A percentile compares a stretch with the other conserved stretches of the same genome.
These are phyloP conservation scores for Malthinus flaveolus DNA, from an alignment of 2,888 invertebrate species.

Conservation along the genomic window DNA sequence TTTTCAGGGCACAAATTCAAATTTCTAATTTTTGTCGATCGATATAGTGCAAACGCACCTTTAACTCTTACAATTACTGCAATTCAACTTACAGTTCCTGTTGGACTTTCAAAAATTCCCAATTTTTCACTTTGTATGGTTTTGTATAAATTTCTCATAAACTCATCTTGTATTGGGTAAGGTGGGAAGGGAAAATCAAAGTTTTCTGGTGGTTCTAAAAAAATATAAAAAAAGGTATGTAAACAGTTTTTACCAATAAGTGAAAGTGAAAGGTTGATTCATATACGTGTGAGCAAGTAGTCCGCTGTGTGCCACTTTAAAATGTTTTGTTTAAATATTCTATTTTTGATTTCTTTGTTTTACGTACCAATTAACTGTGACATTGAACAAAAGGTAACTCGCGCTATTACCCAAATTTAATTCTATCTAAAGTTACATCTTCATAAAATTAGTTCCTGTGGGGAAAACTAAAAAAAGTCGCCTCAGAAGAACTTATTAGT, in stretches of 20 bases:
- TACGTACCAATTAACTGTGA: too few species aligned
- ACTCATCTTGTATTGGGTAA: constrained; percentile 83
- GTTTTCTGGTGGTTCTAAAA: constrained; percentile 47
- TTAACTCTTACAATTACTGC: neutral
- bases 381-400: too few species aligned
- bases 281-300: too few species aligned
- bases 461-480: too few species aligned
- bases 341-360: too few species aligned
- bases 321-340: too few species aligned
- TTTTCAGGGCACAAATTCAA: too few species aligned
- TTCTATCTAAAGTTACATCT: too few species aligned
- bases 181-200: constrained; percentile 90
- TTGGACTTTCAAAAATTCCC: constrained; percentile 98
- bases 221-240: neutral
- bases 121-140: constrained; percentile 76
- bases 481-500: too few species aligned
- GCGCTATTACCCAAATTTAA: neutral
- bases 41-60: neutral
- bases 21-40: neutral
- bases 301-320: too few species aligned
- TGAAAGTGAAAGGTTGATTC: too few species aligned
- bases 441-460: neutral
- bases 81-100: constrained; percentile 76
- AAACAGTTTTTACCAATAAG: too few species aligned
- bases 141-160: constrained; percentile 83